Conservation (phyloP, 2,797 vertebrate genomes). For the Oryzias sinensis region DNA sequence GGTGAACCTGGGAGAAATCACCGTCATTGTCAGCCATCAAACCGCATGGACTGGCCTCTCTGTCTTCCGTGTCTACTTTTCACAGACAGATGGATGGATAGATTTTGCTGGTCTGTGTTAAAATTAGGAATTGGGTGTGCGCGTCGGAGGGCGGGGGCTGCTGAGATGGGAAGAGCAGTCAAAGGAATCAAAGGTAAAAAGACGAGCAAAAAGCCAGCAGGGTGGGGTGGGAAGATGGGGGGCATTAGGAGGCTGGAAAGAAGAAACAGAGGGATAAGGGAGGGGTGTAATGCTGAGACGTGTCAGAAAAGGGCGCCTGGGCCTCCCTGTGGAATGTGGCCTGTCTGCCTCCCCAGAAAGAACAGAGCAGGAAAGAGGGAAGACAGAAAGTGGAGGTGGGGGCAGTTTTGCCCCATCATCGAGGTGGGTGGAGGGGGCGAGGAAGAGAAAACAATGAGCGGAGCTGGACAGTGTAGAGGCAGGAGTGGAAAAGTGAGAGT, state of each 20-base stretch:
- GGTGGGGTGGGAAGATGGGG: slow-evolving; percentile 20
- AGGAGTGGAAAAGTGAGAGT: slow-evolving; percentile 60
- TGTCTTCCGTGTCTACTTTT: slow-evolving; percentile 15
- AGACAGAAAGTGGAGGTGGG: slow-evolving; percentile 47
- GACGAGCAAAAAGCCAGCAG: slow-evolving; percentile 43
- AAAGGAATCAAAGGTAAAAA: slow-evolving; percentile 45
- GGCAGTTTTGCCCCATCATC: slow-evolving; percentile 64
- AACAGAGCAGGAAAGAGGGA: slow-evolving; percentile 64
- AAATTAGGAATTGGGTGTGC: not conserved
- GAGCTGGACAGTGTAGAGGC: slow-evolving; percentile 34
- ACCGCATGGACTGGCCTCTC: slow-evolving; percentile 42
- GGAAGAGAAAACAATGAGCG: slow-evolving; percentile 38
- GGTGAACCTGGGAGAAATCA: slow-evolving; percentile 76
- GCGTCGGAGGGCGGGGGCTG: not conserved
- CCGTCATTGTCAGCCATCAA: slow-evolving; percentile 70
- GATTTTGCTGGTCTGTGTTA: not conserved
- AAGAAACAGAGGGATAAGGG: slow-evolving; percentile 71
- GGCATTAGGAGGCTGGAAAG: slow-evolving; percentile 51
- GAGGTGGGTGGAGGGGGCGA: slow-evolving; percentile 12
- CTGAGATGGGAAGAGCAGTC: slow-evolving; percentile 7
- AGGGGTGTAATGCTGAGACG: slow-evolving; percentile 80
- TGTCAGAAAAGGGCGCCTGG: slow-evolving; percentile 83
- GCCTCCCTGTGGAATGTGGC: slow-evolving; percentile 84
- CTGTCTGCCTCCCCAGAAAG: slow-evolving; percentile 81
- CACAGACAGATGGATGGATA: slow-evolving; percentile 12